Conservation (phyloP, 1,140 invertebrate species). For the Penaeus japonicus region DNA sequence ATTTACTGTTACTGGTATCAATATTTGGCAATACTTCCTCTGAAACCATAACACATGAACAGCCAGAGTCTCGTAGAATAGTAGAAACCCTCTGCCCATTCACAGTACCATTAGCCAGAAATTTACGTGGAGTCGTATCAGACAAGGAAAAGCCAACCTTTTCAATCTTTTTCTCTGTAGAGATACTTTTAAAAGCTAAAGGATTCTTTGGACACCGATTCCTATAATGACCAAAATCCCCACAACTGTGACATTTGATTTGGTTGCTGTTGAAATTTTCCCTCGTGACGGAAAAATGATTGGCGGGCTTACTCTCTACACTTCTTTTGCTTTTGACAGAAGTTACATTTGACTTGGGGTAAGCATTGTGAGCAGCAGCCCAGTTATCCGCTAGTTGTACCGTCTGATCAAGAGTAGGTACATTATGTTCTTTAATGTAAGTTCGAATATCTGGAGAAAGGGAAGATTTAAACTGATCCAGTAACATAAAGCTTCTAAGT, state of each 20-base stretch:
- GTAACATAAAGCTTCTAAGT: background rate
- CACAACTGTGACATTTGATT: background rate
- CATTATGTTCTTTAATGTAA: background rate
- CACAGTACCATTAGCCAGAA: background rate
- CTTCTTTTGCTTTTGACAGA: background rate
- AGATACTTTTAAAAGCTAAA: background rate
- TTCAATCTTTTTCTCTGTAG: no score
- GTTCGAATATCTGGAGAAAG: background rate
- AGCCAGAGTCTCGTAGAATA: background rate
- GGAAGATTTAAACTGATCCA: background rate
- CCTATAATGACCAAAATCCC: background rate
- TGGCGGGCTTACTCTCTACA: no score
- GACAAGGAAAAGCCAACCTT: background rate
- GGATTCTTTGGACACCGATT: background rate
- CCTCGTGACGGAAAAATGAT: no score
- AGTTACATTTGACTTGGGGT: background rate
- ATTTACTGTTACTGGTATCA: no score
- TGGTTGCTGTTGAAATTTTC: no score
- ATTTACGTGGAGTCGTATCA: background rate
- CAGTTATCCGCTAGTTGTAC: background rate
- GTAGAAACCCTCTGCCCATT: background rate
- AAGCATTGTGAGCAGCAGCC: background rate
- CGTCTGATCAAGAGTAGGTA: background rate
- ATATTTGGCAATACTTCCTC: background rate
- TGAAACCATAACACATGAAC: background rate